Evolutionary conservation across 2,113 vertebrate genomes (phyloP).

Genomic region (Cyphomyrus discorhynchus): DNA sequence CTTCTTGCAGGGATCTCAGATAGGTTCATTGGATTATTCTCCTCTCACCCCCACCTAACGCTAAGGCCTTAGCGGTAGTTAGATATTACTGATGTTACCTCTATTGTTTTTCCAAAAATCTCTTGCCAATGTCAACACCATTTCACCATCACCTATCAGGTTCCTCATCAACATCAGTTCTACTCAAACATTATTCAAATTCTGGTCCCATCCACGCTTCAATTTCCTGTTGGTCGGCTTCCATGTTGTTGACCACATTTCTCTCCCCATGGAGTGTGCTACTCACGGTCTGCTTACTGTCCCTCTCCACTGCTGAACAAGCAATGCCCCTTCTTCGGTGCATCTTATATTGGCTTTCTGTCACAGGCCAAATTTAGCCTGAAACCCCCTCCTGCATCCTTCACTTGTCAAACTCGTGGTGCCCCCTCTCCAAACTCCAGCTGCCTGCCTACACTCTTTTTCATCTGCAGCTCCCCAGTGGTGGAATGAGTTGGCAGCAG

Average conservation of each 20-base stretch:
- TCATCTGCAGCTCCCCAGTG: background rate
- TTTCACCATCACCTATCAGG: background rate
- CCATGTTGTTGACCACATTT: background rate
- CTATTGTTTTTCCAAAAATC: background rate
- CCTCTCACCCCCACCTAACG: background rate
- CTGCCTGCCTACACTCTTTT: slow-evolving; percentile 9
- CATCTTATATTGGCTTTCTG: background rate
- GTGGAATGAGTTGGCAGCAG: background rate
- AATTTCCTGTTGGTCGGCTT: background rate
- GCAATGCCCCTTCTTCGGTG: background rate
- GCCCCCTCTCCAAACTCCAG: slow-evolving; percentile 5
- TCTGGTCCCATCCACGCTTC: background rate
- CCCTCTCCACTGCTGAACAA: background rate
- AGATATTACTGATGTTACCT: background rate
- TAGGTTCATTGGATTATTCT: background rate
- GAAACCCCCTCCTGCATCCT: background rate
- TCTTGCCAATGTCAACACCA: background rate
- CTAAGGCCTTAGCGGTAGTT: background rate
- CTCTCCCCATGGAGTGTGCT: background rate
- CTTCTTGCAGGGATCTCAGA: background rate
- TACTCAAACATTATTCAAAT: background rate
- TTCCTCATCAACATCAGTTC: background rate
- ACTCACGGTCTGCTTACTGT: background rate
- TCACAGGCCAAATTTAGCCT: background rate
- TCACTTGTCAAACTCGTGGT: background rate